Evolutionary conservation across 2,113 vertebrate species (phyloP).

Genomic region (Dasypus novemcinctus): DNA sequence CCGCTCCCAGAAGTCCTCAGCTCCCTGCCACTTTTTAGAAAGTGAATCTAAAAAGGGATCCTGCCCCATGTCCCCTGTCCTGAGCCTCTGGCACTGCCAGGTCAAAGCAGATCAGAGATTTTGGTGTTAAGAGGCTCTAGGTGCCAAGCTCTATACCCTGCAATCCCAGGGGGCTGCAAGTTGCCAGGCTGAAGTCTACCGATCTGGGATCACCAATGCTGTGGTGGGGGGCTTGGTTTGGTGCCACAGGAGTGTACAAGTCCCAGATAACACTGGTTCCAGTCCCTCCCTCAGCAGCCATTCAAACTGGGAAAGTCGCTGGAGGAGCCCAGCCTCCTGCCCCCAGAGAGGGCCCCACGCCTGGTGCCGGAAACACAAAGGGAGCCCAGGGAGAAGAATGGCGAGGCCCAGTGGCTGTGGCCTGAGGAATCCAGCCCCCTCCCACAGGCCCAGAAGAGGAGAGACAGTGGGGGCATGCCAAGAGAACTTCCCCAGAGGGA

Average conservation of each 20-base stretch:
- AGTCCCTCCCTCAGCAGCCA: constrained; percentile 59
- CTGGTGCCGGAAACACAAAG: constrained; percentile 77
- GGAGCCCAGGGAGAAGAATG: constrained; percentile 71
- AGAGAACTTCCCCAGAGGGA: constrained; percentile 21
- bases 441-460: constrained; percentile 53
- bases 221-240: background rate
- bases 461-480: background rate
- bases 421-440: constrained; percentile 68
- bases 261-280: constrained; percentile 59
- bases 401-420: constrained; percentile 56
- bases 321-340: constrained; percentile 68
- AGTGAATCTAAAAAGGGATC: background rate
- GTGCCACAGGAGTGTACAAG: background rate
- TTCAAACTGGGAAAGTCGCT: constrained; percentile 65
- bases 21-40: constrained; percentile 2
- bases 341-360: constrained; percentile 75
- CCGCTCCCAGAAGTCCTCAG: background rate
- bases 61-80: background rate
- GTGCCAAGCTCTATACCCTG: background rate
- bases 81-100: background rate
- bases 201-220: background rate
- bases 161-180: background rate
- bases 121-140: background rate
- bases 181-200: background rate
- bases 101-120: background rate